Evolutionary conservation across 2,113 vertebrate genomes (phyloP), one percentile per base, ranked within the genome.

Genomic region (Coturnix japonica): DNA sequence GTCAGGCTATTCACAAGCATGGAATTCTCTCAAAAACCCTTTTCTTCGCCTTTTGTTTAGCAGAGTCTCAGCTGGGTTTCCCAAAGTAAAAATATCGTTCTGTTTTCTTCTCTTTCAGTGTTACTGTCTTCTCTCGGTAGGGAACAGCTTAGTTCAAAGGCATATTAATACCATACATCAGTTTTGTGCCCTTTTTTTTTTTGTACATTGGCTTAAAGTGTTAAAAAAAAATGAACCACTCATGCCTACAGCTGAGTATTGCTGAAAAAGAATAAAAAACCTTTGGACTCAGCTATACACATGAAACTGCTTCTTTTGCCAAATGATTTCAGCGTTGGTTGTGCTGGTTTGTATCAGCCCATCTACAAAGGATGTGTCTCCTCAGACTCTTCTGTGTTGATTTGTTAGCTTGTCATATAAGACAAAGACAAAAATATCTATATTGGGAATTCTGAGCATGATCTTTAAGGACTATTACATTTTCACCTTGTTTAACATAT

Each of bases 171-270:
- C 18, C 31, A 30, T 13, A 2, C 39, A 53, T 10, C 18, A 59
- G 14, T 72, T 53, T 78, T 67, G 31, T 83, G n/a, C 17, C 39
- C 12, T 41, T 51, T 90, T 54, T 90, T 46, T 90, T 72, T 89
- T 54, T 12, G 8, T 61, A 17, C 1, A 0, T 33, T 60, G 37
- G 11, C 23, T 81, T 61, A 20, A 6, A 65, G 11, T 31, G 17
- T 37, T 46, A 31, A 49, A 37, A 69, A 25, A 35, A 4, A 80
- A 37, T n/a, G 23, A 73, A 46, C 22, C 41, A 60, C 46, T 57
- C 25, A 14, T 14, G n/a, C 19, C 30, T 26, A 7, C 25, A 51
- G 47, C 17, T 80, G 22, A 67, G 17, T 16, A 39, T 12, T 88
- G 26, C 19, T 86, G 65, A 67, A 75, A 85, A 59, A 93, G 26